Percentiles rank a stretch among this genome's conserved stretches.
phyloP scores from a whole-genome alignment of 92 coral and sea anemone genomes.

The Virgularia gustaviana region DNA sequence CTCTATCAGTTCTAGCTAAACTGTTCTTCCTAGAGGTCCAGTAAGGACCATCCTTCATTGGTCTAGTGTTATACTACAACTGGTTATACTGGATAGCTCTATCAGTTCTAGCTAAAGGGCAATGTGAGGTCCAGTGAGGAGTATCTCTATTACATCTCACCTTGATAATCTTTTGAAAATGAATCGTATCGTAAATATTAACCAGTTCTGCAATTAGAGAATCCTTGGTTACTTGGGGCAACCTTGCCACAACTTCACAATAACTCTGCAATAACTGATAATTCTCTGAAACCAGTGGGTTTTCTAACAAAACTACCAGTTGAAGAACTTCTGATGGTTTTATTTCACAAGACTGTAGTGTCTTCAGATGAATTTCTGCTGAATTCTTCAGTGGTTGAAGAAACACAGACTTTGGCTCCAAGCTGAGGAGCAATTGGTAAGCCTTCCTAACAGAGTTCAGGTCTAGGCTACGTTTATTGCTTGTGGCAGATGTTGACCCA shows the following conservation, averaged over 20 bases:
- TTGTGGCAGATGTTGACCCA: background rate
- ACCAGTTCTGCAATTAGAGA: constrained; percentile 56
- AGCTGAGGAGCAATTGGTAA: constrained; percentile 58
- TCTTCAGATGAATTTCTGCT: constrained; percentile 77
- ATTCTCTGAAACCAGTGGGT: constrained; percentile 69
- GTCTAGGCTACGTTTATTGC: constrained; percentile 48
- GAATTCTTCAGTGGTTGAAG: constrained; percentile 67
- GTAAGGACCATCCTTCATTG: no score
- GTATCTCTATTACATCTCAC: constrained; percentile 29
- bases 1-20: constrained; percentile 52
- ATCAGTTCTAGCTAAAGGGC: no score
- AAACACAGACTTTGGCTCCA: constrained; percentile 75
- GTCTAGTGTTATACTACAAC: no score
- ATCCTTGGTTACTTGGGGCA: constrained; percentile 52
- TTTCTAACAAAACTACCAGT: constrained; percentile 70
- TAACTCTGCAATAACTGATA: constrained; percentile 68
- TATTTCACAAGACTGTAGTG: constrained; percentile 58
- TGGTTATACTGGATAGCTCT: no score
- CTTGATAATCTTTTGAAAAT: constrained; percentile 62
- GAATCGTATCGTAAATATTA: constrained; percentile 38
- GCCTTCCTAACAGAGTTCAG: constrained; percentile 70
- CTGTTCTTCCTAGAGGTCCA: constrained; percentile 4
- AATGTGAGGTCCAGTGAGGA: background rate
- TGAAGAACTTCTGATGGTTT: constrained; percentile 69
- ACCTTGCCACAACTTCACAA: constrained; percentile 61